A percentile compares a stretch with the other conserved stretches of the same genome.
phyloP scores from a whole-genome alignment of 2,113 vertebrate genomes.

The Cheilinus undulatus region DNA sequence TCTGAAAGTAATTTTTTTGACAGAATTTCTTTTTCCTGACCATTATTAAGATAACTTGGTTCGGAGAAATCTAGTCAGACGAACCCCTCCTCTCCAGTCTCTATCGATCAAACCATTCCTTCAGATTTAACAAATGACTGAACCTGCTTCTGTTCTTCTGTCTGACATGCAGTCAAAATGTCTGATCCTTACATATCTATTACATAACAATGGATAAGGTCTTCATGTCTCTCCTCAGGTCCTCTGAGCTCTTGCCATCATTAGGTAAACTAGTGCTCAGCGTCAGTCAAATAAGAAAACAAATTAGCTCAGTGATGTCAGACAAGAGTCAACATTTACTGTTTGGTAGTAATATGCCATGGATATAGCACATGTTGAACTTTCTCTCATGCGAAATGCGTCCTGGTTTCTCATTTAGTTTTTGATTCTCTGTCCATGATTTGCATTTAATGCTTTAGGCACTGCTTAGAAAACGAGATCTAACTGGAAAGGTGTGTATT shows the following conservation, averaged over 20 bases:
- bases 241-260: slow-evolving; percentile 31
- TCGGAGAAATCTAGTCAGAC: slow-evolving; percentile 49
- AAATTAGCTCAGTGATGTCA: slow-evolving; percentile 50
- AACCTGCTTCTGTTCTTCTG: slow-evolving; percentile 7
- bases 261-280: slow-evolving; percentile 19
- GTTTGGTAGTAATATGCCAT: slow-evolving; percentile 20
- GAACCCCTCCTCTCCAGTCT: slow-evolving; percentile 8
- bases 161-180: slow-evolving; percentile 19
- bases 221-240: slow-evolving; percentile 26
- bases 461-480: not conserved
- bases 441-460: not conserved
- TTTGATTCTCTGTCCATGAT: not conserved
- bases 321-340: slow-evolving; percentile 14
- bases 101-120: slow-evolving; percentile 42
- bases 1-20: slow-evolving; percentile 43
- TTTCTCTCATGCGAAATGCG: no score
- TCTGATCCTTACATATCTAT: slow-evolving; percentile 42
- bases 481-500: not conserved
- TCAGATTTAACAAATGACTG: slow-evolving; percentile 50
- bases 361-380: not conserved
- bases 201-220: slow-evolving; percentile 17
- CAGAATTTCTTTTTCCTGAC: slow-evolving; percentile 2
- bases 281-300: slow-evolving; percentile 45
- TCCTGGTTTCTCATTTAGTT: no score
- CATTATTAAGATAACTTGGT: slow-evolving; percentile 20